phyloP scores from a whole-genome alignment of 2,797 vertebrate genomes.

The Sylvilagus floridanus region DNA sequence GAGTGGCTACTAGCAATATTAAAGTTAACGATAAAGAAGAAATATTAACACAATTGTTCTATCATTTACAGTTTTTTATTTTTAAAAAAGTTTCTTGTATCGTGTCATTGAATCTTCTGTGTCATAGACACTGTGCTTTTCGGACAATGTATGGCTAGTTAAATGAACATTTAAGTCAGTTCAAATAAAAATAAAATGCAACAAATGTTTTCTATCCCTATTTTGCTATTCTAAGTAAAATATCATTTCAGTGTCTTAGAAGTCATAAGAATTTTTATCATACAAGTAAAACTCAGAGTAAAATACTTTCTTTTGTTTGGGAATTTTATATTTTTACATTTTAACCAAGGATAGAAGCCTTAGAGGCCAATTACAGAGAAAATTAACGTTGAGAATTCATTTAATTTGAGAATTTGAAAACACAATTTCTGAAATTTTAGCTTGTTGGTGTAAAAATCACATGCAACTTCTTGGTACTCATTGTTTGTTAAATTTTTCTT shows the following conservation, averaged over 20 bases:
- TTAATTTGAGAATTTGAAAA: neutral
- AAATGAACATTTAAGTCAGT: neutral
- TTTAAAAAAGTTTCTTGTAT: neutral
- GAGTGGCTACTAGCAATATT: neutral
- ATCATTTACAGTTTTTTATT: neutral
- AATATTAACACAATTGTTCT: neutral
- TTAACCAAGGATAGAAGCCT: neutral
- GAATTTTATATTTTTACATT: neutral
- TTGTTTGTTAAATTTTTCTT: conserved; percentile 29
- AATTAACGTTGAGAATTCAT: neutral
- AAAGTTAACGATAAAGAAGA: neutral
- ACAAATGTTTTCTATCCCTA: neutral
- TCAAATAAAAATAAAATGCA: neutral
- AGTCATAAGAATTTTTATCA: neutral
- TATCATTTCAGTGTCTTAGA: neutral
- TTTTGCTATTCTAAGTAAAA: neutral
- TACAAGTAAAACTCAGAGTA: neutral
- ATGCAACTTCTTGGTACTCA: neutral
- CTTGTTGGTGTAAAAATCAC: neutral
- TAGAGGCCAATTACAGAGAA: neutral
- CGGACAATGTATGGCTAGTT: neutral
- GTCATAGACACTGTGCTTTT: neutral
- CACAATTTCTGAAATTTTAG: neutral
- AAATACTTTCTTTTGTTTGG: neutral
- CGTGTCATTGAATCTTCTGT: neutral